These are phyloP conservation scores for Boulengeromyrus knoepffleri DNA, from an alignment of 2,113 vertebrate species.

Conservation along the genomic window DNA sequence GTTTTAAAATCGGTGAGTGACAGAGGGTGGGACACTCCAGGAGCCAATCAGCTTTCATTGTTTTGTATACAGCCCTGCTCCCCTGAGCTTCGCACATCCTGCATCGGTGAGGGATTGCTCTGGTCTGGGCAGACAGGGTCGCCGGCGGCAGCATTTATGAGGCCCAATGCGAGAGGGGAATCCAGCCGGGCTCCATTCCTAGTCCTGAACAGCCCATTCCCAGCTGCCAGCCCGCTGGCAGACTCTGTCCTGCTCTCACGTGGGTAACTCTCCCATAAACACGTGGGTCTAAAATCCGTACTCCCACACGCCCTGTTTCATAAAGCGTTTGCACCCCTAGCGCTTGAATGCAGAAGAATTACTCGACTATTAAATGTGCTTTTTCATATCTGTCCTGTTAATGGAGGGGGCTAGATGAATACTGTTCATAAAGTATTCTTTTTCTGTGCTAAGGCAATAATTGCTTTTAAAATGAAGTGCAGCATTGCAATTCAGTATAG, in stretches of 20 bases:
- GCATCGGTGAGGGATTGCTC: not conserved
- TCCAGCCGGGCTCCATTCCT: not conserved
- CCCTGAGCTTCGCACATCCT: not conserved
- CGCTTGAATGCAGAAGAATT: not conserved
- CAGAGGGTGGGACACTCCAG: not conserved
- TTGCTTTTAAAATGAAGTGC: slow-evolving; percentile 9
- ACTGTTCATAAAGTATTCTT: not conserved
- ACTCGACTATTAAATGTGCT: not conserved
- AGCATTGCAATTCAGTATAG: not conserved
- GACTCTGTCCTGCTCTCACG: not conserved
- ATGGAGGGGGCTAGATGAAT: not conserved
- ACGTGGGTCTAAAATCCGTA: not conserved
- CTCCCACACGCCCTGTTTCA: not conserved
- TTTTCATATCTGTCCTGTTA: not conserved
- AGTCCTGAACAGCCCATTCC: not conserved
- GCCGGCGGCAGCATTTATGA: not conserved
- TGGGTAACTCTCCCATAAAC: not conserved
- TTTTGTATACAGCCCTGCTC: not conserved
- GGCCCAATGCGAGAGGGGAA: not conserved
- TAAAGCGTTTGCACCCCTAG: not conserved
- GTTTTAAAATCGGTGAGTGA: not conserved
- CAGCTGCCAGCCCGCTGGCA: not conserved
- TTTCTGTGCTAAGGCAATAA: slow-evolving; percentile 5
- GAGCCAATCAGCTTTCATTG: not conserved
- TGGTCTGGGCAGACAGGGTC: not conserved